A percentile compares a stretch with the other conserved stretches of the same genome.
These are phyloP conservation scores for Pteruthius melanotis DNA, from an alignment of 2,113 vertebrate genomes.

Conservation along the genomic window DNA sequence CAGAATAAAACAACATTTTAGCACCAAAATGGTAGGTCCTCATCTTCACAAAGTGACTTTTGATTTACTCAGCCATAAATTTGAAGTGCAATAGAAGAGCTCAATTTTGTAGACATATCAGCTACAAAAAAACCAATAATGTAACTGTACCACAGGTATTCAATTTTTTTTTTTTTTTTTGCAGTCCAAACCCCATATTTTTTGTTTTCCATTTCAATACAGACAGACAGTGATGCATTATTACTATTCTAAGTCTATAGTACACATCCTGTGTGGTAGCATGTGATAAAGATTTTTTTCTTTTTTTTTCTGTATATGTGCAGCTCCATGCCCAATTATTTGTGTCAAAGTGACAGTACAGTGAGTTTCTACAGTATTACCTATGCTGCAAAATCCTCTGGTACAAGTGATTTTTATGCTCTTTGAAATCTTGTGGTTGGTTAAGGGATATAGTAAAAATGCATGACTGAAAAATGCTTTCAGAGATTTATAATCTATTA, in stretches of 20 bases:
- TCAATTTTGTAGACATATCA: neutral
- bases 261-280: neutral
- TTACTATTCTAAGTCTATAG: neutral
- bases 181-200: neutral
- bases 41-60: neutral
- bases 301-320: neutral
- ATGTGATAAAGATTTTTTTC: neutral
- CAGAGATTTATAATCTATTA: constrained; percentile 34
- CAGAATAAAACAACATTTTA: neutral
- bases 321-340: neutral
- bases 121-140: neutral
- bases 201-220: neutral
- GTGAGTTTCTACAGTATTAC: constrained; percentile 5
- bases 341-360: neutral
- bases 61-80: neutral
- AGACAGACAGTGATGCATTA: constrained; percentile 33
- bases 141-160: neutral
- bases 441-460: constrained; percentile 4
- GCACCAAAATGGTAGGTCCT: neutral
- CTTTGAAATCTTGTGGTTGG: constrained; percentile 26
- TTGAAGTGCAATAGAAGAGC: neutral
- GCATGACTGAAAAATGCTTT: constrained; percentile 38
- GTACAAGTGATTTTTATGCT: constrained; percentile 40
- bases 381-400: neutral
- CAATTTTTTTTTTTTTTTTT: neutral